Conservation (phyloP, 2,888 invertebrate species). For the Epirrita christyi region DNA sequence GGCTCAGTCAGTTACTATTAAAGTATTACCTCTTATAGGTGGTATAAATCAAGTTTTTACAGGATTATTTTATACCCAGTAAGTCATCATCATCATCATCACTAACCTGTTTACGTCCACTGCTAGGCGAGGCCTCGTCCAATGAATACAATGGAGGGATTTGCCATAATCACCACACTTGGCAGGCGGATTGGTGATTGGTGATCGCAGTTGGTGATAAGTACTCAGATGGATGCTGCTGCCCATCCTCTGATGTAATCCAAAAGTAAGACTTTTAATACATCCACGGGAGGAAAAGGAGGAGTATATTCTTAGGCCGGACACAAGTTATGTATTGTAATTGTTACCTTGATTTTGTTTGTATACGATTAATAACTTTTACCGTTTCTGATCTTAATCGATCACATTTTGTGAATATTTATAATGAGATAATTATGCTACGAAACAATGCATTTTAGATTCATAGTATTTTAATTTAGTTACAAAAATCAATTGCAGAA, state of each 20-base stretch:
- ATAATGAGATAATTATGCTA: not conserved
- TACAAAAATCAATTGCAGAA: not conserved
- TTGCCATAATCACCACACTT: too few species aligned
- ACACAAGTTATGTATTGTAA: conserved; percentile 29
- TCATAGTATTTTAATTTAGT: not conserved
- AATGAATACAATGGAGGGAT: too few species aligned
- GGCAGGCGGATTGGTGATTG: too few species aligned
- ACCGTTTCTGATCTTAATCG: not conserved
- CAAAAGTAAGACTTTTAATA: too few species aligned
- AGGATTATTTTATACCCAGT: conserved; percentile 23
- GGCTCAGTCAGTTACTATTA: conserved; percentile 23
- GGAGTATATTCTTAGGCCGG: too few species aligned
- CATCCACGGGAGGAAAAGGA: too few species aligned
- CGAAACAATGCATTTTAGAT: not conserved
- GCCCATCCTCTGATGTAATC: too few species aligned
- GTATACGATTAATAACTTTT: not conserved
- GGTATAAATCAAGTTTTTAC: conserved; percentile 25
- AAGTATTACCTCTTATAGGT: conserved; percentile 20
- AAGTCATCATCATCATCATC: too few species aligned
- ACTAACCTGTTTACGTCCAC: too few species aligned
- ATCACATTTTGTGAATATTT: not conserved
- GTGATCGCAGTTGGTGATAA: too few species aligned
- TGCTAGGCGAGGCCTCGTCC: too few species aligned
- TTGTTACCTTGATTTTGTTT: conserved; percentile 15
- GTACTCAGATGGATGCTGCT: too few species aligned